Base-by-base conservation (phyloP, 2,888 invertebrate species). In the Reticulitermes lucifugus region DNA sequence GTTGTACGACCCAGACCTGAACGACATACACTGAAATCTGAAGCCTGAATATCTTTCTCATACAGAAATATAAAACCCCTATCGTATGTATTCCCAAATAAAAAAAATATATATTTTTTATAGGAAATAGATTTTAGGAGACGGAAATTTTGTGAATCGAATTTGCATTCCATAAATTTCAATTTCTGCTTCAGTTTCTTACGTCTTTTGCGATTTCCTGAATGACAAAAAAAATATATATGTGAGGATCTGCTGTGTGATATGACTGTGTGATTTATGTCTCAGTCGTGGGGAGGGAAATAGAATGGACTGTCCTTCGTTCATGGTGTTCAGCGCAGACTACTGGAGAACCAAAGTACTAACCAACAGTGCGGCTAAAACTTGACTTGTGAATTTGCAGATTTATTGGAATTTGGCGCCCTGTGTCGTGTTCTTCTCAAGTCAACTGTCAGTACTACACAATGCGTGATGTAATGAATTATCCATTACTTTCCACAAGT, bases 151-250 rank as follows among this genome's bases (percentile, higher is more conserved):
- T 25, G 81, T 65, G 46, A 81, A 46, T 65, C 18, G 81, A 65
- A 81, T 81, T 81, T 81, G 70, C 81, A 81, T 81, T 81, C 70
- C 81, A 81, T 81, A 51, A 77, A 51, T 46, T 46, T 9, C n/a
- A n/a, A 51, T 46, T 46, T 25, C 65, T 46, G 46, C 77, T 77
- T 77, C 77, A 77, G 46, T 9, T 77, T 77, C n/a, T 51, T 51
- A 77, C 22, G 77, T 51, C 22, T 51, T 18, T n/a, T 35, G 77
- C 77, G 46, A 77, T 77, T 77, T 77, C 77, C 77, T 75, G 46
- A 46, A 10, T 77, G 77, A 77, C 77, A 77, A 77, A 77, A 77
- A 77, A 35, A 3, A 46, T 77, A 73, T 29, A 14, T 46, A n/a
- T 51, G 14, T 29, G 35, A 41, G 25, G 51, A 51, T 65, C 25